Base-by-base conservation (phyloP, 2,113 vertebrate genomes). In the Gallinago paraguaiae region DNA sequence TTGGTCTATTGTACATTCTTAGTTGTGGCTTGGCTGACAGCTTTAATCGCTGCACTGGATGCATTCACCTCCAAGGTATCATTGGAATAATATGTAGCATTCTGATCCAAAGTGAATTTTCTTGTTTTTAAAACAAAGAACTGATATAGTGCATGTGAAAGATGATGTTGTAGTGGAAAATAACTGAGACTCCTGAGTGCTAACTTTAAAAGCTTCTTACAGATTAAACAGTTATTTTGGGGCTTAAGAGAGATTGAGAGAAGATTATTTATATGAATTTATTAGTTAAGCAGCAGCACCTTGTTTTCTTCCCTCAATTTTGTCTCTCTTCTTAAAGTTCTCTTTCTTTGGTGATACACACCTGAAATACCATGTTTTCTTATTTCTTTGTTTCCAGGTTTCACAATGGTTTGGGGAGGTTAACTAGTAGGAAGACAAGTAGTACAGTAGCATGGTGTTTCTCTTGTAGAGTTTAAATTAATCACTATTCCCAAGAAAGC, bases 161-260 rank as follows among this genome's bases (percentile, higher is more conserved):
- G 61, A 23, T 87, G 28, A 31, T 68, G 45, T 75, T 84, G 60
- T 56, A 87, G 53, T 96, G 93, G 94, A 94, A 97, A 96, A 93
- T 96, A 94, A 95, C 87, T 64, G 88, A 94, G 93, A 46, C 92
- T 95, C 92, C 74, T 65, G 80, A 95, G 87, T 92, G 65, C 69
- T 82, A 93, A 90, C 64, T 96, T 95, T 48, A 54, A 94, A 93
- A 97, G 92, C 95, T 94, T 82, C 92, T 96, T 94, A 95, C 65
- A 93, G 96, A 96, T 96, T 95, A 94, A 72, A 67, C 41, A 92
- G 92, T 94, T 93, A 95, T 93, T 91, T 95, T 79, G 45, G 70
- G 82, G 33, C 1, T 89, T 93, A 83, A 90, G 81, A 69, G 65
- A 85, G 84, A 74, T 71, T 84, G 88, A 79, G 83, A 93, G 75